Evolutionary conservation across 2,113 vertebrate genomes (phyloP), one percentile per base, ranked within the genome.

Genomic region (Phylloscopus whistleri): DNA sequence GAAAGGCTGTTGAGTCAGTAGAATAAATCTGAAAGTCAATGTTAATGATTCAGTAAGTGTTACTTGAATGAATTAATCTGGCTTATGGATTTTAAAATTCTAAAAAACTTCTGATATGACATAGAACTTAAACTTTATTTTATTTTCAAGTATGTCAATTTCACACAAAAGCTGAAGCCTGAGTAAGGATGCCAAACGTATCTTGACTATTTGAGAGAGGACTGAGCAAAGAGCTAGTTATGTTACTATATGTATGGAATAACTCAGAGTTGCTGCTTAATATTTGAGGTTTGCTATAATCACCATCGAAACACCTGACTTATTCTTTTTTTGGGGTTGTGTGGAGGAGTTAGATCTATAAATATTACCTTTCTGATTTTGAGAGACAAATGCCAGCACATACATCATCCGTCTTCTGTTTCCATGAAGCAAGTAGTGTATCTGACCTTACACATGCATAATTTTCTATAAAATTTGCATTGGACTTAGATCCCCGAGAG

Each of bases 271-370:
- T 91, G 37, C 63, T 85, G 70, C 63, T 86, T 87, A 87, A 59
- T 85, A 89, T 39, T 69, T 59, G 48, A 89, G 74, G 14, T 83
- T 79, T 89, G 64, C 64, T 91, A 73, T 77, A 94, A 88, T 91
- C 95, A 80, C 22, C 63, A 49, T 44, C 46, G 46, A 88, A 91
- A 35, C 15, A 70, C 90, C 92, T 95, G 92, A 79, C 82, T 92
- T 79, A 77, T 56, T 81, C 73, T 81, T 85, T 90, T 90, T 91
- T 93, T 55, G 22, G 35, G 19, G 15, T 66, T 83, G 28, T 74
- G 56, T 91, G 87, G 90, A 86, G 85, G 91, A 95, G 93, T 95
- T 66, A 46, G 51, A 56, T 30, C 82, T 93, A 91, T 85, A 96
- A 95, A 95, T 95, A 93, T 80, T 63, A 52, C 63, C 24, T 79